phyloP scores from a whole-genome alignment of 2,888 invertebrate genomes.

The Mycalesis mineus region DNA sequence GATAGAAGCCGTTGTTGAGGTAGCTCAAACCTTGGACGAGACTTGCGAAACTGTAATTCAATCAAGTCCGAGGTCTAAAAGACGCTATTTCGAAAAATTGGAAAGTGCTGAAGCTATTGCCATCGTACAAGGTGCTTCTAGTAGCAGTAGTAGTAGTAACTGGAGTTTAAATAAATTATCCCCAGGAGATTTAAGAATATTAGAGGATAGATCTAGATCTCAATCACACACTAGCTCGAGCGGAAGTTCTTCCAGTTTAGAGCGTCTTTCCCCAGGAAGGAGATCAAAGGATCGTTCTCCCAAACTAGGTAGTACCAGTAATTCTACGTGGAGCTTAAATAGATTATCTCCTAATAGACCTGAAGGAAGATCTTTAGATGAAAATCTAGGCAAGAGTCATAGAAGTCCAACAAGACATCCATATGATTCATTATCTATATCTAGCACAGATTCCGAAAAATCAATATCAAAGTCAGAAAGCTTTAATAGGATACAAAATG shows the following conservation, averaged over 20 bases:
- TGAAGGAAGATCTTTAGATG: slow-evolving; percentile 70
- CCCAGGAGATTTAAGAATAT: slow-evolving; percentile 69
- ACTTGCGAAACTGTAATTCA: slow-evolving; percentile 83
- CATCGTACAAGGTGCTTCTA: slow-evolving; percentile 69
- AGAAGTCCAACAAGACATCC: slow-evolving; percentile 70
- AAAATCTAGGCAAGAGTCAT: slow-evolving; percentile 66
- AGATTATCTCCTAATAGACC: slow-evolving; percentile 70
- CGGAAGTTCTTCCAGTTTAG: slow-evolving; percentile 72
- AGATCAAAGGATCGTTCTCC: slow-evolving; percentile 74
- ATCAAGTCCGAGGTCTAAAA: slow-evolving; percentile 77
- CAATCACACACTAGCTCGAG: slow-evolving; percentile 74
- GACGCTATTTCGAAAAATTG: slow-evolving; percentile 70
- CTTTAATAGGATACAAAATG: slow-evolving; percentile 71
- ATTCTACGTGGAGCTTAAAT: slow-evolving; percentile 74
- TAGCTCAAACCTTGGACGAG: slow-evolving; percentile 82
- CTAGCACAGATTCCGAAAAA: slow-evolving; percentile 74
- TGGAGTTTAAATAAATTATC: slow-evolving; percentile 75
- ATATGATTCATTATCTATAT: slow-evolving; percentile 71
- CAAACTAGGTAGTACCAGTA: slow-evolving; percentile 70
- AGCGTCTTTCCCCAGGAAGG: slow-evolving; percentile 70
- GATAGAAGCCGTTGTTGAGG: slow-evolving; percentile 82
- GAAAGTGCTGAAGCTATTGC: slow-evolving; percentile 70
- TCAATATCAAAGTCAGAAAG: slow-evolving; percentile 75
- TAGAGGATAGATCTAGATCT: slow-evolving; percentile 69
- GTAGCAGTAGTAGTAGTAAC: slow-evolving; percentile 74